Conservation (phyloP, 2,888 invertebrate species). For the Abrostola triplasia region DNA sequence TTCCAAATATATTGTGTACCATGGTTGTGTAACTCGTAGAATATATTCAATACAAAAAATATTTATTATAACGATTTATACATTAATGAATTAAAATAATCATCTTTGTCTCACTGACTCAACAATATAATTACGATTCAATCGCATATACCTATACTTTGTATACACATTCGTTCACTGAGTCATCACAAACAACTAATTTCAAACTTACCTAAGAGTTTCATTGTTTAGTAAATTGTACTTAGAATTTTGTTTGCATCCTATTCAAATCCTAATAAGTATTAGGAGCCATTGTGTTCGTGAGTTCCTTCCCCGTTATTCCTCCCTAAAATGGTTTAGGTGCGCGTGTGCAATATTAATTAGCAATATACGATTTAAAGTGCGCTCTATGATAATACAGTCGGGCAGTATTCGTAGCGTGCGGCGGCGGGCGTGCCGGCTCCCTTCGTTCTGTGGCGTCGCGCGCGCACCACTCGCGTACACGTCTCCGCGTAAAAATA, state of each 20-base stretch:
- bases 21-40: not conserved
- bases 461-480: slow-evolving; percentile 82
- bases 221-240: slow-evolving; percentile 48
- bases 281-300: slow-evolving; percentile 74
- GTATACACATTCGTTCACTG: slow-evolving; percentile 22
- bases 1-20: not conserved
- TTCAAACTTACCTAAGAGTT: slow-evolving; percentile 35
- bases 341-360: slow-evolving; percentile 84
- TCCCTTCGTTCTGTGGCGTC: slow-evolving; percentile 77
- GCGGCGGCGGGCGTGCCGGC: slow-evolving; percentile 69
- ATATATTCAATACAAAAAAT: too few species aligned
- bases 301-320: slow-evolving; percentile 79
- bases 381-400: slow-evolving; percentile 79
- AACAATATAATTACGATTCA: not conserved
- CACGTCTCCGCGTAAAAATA: slow-evolving; percentile 88
- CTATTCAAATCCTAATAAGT: slow-evolving; percentile 68
- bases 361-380: slow-evolving; percentile 77
- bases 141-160: not conserved
- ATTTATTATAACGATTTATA: too few species aligned
- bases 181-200: slow-evolving; percentile 31
- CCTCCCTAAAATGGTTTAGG: slow-evolving; percentile 77
- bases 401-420: slow-evolving; percentile 71
- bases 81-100: not conserved
- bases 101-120: not conserved
- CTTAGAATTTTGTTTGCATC: slow-evolving; percentile 65